A percentile compares a stretch with the other conserved stretches of the same genome.
phyloP scores from a whole-genome alignment of 2,113 vertebrate species.

The Lophotis ruficrista region DNA sequence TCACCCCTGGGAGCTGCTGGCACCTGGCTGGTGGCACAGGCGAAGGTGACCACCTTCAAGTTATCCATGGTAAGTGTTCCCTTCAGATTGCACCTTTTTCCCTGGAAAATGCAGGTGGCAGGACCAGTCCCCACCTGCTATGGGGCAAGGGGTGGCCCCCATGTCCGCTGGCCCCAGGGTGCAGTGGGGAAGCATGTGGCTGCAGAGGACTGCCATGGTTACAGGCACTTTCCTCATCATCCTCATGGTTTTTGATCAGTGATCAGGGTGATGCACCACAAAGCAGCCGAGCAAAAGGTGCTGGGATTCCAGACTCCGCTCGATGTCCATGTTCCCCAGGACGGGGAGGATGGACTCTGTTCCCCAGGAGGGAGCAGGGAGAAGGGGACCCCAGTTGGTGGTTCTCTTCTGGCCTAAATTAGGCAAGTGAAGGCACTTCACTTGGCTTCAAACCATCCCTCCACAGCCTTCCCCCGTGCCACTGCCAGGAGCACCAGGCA shows the following conservation, averaged over 20 bases:
- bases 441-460: background rate
- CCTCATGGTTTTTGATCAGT: background rate
- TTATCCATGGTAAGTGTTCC: background rate
- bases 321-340: fast-evolving
- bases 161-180: fast-evolving
- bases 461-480: background rate
- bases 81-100: background rate
- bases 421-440: background rate
- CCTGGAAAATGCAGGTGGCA: background rate
- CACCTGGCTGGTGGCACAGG: background rate
- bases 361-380: background rate
- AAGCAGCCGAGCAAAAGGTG: background rate
- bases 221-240: background rate
- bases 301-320: background rate
- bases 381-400: background rate
- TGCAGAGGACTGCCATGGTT: background rate
- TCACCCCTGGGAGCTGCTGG: background rate
- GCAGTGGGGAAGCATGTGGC: background rate
- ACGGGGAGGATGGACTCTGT: background rate
- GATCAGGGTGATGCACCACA: background rate
- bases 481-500: background rate
- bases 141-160: background rate
- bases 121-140: background rate
- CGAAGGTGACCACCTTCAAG: background rate
- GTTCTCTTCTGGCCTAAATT: background rate